phyloP scores from a whole-genome alignment of 2,888 invertebrate species.

The Dryococelus australis region DNA sequence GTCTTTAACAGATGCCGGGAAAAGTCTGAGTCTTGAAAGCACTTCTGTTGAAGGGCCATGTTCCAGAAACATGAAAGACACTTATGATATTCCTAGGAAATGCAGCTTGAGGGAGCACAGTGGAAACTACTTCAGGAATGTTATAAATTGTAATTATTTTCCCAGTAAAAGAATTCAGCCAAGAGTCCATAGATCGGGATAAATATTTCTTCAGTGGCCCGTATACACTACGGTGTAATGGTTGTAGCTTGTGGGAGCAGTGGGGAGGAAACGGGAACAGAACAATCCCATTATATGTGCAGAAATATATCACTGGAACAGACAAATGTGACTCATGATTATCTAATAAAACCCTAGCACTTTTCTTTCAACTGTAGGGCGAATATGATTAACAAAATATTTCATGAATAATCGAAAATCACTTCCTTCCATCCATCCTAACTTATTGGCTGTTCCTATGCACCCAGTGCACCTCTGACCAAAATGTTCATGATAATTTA shows the following conservation, averaged over 20 bases:
- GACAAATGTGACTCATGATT: slow-evolving; percentile 9
- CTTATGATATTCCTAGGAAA: not conserved
- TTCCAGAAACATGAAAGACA: not conserved
- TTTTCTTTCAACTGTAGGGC: not conserved
- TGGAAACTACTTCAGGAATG: not conserved
- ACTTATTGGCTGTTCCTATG: slow-evolving; percentile 24
- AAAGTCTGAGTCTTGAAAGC: slow-evolving; percentile 3
- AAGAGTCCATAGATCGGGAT: not conserved
- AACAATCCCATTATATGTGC: not conserved
- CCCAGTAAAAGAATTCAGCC: not conserved
- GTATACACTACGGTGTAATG: not conserved
- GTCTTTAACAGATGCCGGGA: not conserved
- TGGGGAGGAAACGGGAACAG: not conserved
- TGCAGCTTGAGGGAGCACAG: not conserved
- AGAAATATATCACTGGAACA: not conserved
- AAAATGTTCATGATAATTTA: not conserved
- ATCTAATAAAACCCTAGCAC: not conserved
- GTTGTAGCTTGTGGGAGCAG: too few species aligned
- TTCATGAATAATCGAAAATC: not conserved
- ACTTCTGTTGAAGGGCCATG: slow-evolving; percentile 27
- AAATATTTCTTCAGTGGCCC: not conserved
- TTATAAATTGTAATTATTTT: not conserved
- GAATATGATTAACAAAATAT: not conserved
- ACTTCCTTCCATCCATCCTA: not conserved
- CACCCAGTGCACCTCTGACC: slow-evolving; percentile 21